Conservation (phyloP, 2,888 invertebrate species). For the Camponotus fellah region DNA sequence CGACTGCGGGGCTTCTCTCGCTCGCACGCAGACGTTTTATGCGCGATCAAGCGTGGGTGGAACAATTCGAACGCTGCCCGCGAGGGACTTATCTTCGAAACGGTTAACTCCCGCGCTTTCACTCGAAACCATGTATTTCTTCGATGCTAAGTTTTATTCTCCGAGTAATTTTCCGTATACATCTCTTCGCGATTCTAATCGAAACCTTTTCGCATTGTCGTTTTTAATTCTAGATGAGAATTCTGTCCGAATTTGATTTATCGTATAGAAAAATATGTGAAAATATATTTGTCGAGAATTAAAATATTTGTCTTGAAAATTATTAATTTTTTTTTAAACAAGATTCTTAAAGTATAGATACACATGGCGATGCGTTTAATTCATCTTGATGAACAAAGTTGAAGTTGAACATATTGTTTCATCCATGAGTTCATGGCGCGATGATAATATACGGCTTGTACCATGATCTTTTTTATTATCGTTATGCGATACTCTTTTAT, state of each 20-base stretch:
- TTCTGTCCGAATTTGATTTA: background rate
- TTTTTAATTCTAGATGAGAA: background rate
- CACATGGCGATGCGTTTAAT: background rate
- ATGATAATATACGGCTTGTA: slow-evolving; percentile 3
- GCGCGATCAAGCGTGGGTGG: slow-evolving; percentile 59
- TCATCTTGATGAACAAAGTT: background rate
- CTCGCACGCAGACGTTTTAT: slow-evolving; percentile 4
- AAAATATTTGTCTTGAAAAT: background rate
- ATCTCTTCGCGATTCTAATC: slow-evolving; percentile 24
- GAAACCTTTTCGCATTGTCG: slow-evolving; percentile 45
- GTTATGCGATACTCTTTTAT: slow-evolving; percentile 21
- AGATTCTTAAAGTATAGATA: background rate
- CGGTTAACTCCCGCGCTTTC: slow-evolving; percentile 51
- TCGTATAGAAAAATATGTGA: background rate
- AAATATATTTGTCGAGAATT: background rate
- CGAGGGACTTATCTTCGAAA: slow-evolving; percentile 59
- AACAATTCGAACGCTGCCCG: slow-evolving; percentile 65
- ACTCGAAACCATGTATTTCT: slow-evolving; percentile 8
- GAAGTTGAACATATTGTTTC: background rate
- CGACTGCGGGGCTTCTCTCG: background rate
- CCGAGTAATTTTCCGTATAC: slow-evolving; percentile 45
- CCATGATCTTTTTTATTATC: slow-evolving; percentile 37
- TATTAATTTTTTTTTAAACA: background rate
- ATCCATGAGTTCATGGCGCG: background rate
- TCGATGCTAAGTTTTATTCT: slow-evolving; percentile 54